Percentiles rank a stretch among this genome's conserved stretches.
Conservation (phyloP, 2,113 vertebrate species). For the Corydoras maculifer region DNA sequence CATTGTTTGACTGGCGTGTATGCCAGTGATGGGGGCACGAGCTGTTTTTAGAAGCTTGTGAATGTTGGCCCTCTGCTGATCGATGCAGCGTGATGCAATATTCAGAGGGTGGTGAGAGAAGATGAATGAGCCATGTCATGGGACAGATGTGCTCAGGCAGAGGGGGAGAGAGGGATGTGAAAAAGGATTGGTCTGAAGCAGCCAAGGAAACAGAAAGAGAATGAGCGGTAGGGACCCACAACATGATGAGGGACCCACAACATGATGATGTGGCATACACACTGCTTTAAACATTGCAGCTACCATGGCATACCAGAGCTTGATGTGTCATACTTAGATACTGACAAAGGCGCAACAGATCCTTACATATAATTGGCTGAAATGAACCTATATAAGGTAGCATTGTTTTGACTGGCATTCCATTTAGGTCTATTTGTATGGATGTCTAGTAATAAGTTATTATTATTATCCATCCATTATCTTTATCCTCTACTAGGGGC, state of each 20-base stretch:
- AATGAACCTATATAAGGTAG: no score
- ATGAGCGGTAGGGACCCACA: not conserved
- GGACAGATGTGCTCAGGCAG: slow-evolving; percentile 20
- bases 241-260: not conserved
- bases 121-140: slow-evolving; percentile 41
- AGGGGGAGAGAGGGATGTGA: not conserved
- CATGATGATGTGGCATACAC: not conserved
- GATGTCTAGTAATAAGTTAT: not conserved
- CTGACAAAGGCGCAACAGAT: not conserved
- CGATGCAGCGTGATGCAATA: slow-evolving; percentile 37
- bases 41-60: slow-evolving; percentile 36
- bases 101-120: slow-evolving; percentile 35
- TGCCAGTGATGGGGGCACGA: slow-evolving; percentile 24
- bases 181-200: slow-evolving; percentile 17
- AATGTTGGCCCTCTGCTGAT: slow-evolving; percentile 14
- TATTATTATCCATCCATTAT: no score
- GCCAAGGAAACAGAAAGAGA: slow-evolving; percentile 2
- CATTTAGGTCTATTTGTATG: not conserved
- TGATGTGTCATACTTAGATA: not conserved
- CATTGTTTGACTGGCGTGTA: slow-evolving; percentile 2
- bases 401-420: no score
- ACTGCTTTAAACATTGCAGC: not conserved
- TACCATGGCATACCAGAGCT: not conserved
- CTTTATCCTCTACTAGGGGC: no score
- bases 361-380: not conserved